Conservation (phyloP, 2,113 vertebrate genomes). For the Strix aluco region DNA sequence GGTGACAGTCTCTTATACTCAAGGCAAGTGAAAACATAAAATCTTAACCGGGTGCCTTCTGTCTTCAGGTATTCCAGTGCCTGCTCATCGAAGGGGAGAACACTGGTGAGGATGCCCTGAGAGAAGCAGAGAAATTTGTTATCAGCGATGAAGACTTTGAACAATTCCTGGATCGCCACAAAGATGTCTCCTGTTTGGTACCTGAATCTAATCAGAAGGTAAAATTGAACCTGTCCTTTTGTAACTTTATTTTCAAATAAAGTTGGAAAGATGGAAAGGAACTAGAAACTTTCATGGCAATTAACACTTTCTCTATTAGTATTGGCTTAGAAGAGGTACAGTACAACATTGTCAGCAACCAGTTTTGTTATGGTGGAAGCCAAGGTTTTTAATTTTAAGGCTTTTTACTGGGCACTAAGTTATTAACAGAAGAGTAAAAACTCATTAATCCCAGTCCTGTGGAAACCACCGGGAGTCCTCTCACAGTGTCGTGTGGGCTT, state of each 20-base stretch:
- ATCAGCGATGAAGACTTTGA: constrained; percentile 86
- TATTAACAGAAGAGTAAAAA: neutral
- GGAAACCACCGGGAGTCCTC: neutral
- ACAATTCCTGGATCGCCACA: constrained; percentile 84
- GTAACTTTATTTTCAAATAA: neutral
- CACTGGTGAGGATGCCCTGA: constrained; percentile 81
- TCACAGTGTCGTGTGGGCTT: neutral
- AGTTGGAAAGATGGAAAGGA: neutral
- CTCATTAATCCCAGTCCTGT: neutral
- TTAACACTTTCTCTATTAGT: neutral
- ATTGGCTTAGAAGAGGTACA: neutral
- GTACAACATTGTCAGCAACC: neutral
- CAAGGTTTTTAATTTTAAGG: neutral
- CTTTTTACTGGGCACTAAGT: neutral
- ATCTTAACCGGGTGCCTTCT: neutral
- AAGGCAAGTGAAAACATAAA: neutral
- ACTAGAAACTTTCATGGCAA: neutral
- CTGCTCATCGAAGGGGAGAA: constrained; percentile 93
- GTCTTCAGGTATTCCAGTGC: constrained; percentile 90
- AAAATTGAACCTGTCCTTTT: neutral
- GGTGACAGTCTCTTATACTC: neutral
- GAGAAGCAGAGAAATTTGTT: constrained; percentile 87
- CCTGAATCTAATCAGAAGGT: constrained; percentile 96
- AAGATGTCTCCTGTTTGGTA: constrained; percentile 83
- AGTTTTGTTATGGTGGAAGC: neutral